These are phyloP conservation scores for Epistrophe grossulariae DNA, from an alignment of 2,888 invertebrate species.

Conservation along the genomic window DNA sequence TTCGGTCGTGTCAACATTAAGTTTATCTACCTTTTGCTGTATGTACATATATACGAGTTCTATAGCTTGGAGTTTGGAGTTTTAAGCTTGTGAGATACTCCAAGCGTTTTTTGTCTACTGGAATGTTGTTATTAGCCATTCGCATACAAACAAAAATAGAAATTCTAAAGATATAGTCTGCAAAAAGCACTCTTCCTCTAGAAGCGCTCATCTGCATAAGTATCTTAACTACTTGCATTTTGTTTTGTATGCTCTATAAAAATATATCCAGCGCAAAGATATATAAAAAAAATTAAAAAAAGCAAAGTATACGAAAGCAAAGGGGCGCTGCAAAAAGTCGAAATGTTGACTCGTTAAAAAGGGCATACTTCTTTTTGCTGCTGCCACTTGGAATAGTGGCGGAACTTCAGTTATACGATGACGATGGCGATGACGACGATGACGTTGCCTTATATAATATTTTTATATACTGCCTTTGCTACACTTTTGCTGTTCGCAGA, in stretches of 20 bases:
- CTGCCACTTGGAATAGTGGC: conserved; percentile 42
- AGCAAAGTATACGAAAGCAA: conserved; percentile 8
- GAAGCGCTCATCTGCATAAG: conserved; percentile 53
- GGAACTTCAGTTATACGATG: conserved; percentile 31
- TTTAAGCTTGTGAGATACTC: conserved; percentile 25
- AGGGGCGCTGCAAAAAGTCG: conserved; percentile 28
- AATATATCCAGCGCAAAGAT: conserved; percentile 1
- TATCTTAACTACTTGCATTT: conserved; percentile 49
- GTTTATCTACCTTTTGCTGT: conserved; percentile 16
- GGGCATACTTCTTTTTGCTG: conserved; percentile 48
- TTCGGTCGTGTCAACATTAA: conserved; percentile 25
- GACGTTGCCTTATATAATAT: conserved; percentile 20
- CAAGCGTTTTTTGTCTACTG: conserved; percentile 10
- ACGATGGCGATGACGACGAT: background rate
- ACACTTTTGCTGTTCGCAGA: conserved; percentile 49
- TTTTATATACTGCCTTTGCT: conserved; percentile 27
- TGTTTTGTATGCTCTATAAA: conserved; percentile 46
- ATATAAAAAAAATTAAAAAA: conserved; percentile 1
- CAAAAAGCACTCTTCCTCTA: conserved; percentile 23
- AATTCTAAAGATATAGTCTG: conserved; percentile 16
- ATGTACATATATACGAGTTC: too few relatives aligned
- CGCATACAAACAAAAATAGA: conserved; percentile 37
- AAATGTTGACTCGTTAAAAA: conserved; percentile 69
- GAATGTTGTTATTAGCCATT: conserved; percentile 33
- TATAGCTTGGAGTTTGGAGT: conserved; percentile 5